Base-by-base conservation (phyloP, 1,140 invertebrate genomes). In the Stegodyphus dumicola region DNA sequence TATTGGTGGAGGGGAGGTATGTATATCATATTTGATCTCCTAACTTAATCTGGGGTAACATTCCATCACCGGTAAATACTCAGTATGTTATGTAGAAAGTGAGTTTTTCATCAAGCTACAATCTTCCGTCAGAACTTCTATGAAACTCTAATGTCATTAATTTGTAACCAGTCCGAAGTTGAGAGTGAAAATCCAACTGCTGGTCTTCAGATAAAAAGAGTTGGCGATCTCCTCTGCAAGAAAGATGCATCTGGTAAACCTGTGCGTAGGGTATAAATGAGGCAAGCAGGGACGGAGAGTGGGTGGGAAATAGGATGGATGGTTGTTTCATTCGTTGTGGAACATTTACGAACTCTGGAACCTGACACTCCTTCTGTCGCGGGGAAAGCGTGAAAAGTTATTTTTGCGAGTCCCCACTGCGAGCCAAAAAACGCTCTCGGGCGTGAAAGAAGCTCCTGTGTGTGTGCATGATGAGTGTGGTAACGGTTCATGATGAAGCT, bases 311-410 rank as follows among this genome's bases (percentile, higher is more conserved):
- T 10, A 60, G 15, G 15, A 60, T 60, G 9, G 9, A 10, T 60
- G 13, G 56, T 74, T 65, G 74, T 85, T 76, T 77, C 81, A 77
- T 85, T 77, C 81, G 73, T 85, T 60, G 74, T 71, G 81, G 81
- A 69, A 85, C 81, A 85, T 85, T 85, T 85, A 85, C 73, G 81
- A 85, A 51, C 73, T 9, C 52, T 56, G 60, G 71, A 48, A 13
- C 74, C 81, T 48, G 81, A 85, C 74, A 77, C 73, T 74, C 17
- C 17, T 64, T 49, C 18, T 51, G 49, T 64, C 64, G 56, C 71
- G 60, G 64, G 18, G 73, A 77, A 86, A 86, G 84, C 76, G 84
- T 78, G 84, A 86, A 86, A 54, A 86, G 84, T 86, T 86, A 86
- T 86, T 86, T 86, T 86, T 86, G 84, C 84, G 6, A 2, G 53